Conservation (phyloP, 2,888 invertebrate species). For the Brachynemurus nebulosus region DNA sequence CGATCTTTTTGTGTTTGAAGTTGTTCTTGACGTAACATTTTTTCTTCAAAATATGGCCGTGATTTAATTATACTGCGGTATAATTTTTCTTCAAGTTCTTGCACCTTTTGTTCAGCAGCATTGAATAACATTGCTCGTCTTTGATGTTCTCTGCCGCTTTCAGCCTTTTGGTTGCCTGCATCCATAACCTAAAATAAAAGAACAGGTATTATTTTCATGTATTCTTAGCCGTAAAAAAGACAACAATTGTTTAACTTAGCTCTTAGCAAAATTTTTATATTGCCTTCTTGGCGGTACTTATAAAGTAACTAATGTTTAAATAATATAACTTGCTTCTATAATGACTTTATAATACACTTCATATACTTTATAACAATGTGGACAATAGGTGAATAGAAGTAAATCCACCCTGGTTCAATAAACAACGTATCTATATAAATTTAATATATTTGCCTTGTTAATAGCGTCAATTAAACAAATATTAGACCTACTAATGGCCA, state of each 20-base stretch:
- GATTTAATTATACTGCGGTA: constrained; percentile 74
- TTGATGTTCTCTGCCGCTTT: constrained; percentile 78
- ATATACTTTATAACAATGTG: too few species aligned
- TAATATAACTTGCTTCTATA: too few species aligned
- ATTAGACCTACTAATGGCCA: too few species aligned
- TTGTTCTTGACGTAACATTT: constrained; percentile 72
- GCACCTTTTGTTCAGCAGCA: constrained; percentile 65
- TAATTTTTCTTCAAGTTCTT: constrained; percentile 68
- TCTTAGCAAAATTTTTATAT: too few species aligned
- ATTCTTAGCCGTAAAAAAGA: not conserved
- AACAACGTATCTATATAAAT: too few species aligned
- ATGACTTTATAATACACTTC: too few species aligned
- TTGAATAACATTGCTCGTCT: constrained; percentile 66
- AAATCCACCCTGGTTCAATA: too few species aligned
- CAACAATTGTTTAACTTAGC: not conserved
- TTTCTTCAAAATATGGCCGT: constrained; percentile 82
- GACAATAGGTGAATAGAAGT: too few species aligned
- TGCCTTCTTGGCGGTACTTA: too few species aligned
- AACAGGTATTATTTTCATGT: not conserved
- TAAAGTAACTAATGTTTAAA: too few species aligned
- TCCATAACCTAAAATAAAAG: constrained; percentile 65
- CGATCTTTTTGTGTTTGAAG: constrained; percentile 72
- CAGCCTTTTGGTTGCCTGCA: constrained; percentile 80
- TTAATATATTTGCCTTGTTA: too few species aligned
- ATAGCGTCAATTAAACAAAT: too few species aligned